Evolutionary conservation across 1,140 invertebrate genomes (phyloP), one percentile per base, ranked within the genome.

Genomic region (Scaptomyza pallida): DNA sequence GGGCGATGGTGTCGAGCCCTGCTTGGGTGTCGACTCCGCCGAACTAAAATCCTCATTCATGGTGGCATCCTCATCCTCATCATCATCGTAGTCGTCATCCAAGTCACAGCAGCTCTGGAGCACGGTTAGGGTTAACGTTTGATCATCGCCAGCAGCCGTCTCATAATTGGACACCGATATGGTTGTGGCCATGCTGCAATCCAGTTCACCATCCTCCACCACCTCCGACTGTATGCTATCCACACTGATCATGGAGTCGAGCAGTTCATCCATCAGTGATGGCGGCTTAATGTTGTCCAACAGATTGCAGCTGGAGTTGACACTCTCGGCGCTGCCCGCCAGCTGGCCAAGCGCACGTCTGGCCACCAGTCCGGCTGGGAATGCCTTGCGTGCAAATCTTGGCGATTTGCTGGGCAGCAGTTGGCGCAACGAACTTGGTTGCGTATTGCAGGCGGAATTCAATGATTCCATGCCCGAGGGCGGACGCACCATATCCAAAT

Each of bases 261-360:
- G 93, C 10, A 96, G 78, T 70, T 96, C 94, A 45, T 96, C 95
- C 94, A 97, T 95, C 69, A 95, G 93, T 0, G 96, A 96, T 0
- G 96, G 96, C 12, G 96, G 96, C 77, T 96, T 96, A 1, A 96
- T 94, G 69, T 95, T 95, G 16, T 97, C 96, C 43, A 97, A 40
- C 9, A 90, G 86, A 41, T 94, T 94, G 57, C 92, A 93, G 59
- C 92, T 94, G 17, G 93, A 93, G 72, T 92, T 93, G 19, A 93
- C 89, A 72, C 93, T 93, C 59, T 92, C 90, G 0, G 76, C 79
- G 61, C 71, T 92, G 35, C 88, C 91, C 5, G 82, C 73, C 23
- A 91, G 23, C 12, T 91, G 90, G 30, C 92, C 94, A 0, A 96
- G 89, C 0, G 95, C 95, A 59, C 95, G 91, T 86, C 94, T 94